Evolutionary conservation across 2,797 vertebrate species (phyloP).

Genomic region (Enteromius afrohamiltoni): DNA sequence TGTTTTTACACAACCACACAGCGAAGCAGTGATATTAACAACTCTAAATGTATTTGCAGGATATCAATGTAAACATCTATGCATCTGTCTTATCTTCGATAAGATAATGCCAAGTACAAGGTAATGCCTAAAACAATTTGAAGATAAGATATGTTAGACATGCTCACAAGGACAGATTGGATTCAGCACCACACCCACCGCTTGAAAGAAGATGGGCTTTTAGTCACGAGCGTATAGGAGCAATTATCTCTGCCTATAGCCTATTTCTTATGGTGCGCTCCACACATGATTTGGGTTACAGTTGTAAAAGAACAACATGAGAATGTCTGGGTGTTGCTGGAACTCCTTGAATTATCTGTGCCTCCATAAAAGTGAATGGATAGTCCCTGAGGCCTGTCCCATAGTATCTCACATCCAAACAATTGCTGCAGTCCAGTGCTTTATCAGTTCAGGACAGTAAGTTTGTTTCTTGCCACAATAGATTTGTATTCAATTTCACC

Average conservation of each 20-base stretch:
- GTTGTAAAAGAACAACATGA: constrained; percentile 41
- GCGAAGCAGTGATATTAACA: not conserved
- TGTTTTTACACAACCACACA: not conserved
- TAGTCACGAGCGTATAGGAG: constrained; percentile 5
- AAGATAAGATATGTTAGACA: constrained; percentile 30
- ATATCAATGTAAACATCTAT: not conserved
- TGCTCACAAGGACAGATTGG: constrained; percentile 31
- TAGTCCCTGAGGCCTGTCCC: constrained; percentile 39
- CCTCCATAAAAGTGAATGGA: constrained; percentile 39
- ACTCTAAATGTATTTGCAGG: not conserved
- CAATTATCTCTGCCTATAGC: constrained; percentile 14
- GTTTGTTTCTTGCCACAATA: constrained; percentile 50
- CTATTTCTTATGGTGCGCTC: constrained; percentile 16
- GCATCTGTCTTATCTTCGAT: constrained; percentile 1
- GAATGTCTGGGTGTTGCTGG: constrained; percentile 31
- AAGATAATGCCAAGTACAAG: constrained; percentile 8
- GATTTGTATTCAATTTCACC: constrained; percentile 42
- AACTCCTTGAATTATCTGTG: constrained; percentile 27
- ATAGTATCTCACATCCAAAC: constrained; percentile 36
- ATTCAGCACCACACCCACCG: constrained; percentile 43
- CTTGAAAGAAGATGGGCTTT: constrained; percentile 27
- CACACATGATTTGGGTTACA: constrained; percentile 25
- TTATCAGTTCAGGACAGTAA: constrained; percentile 41
- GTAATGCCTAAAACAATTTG: constrained; percentile 13
- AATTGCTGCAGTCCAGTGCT: constrained; percentile 9